Percentiles rank a stretch among this genome's conserved stretches.
These are phyloP conservation scores for Pseudopipra pipra DNA, from an alignment of 2,113 vertebrate genomes.

Conservation along the genomic window DNA sequence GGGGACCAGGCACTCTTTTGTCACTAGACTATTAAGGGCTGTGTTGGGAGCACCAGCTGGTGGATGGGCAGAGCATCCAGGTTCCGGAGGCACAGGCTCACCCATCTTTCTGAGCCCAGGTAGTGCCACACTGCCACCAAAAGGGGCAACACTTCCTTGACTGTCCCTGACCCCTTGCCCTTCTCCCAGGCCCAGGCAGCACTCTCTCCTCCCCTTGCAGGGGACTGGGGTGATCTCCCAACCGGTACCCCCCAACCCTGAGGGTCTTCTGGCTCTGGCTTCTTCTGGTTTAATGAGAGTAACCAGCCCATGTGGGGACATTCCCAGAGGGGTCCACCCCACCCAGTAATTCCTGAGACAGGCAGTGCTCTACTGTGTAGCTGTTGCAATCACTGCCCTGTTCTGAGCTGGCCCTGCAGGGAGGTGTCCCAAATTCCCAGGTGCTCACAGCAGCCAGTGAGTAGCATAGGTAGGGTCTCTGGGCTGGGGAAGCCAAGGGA, in stretches of 20 bases:
- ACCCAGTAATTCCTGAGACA: accelerated
- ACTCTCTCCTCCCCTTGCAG: neutral
- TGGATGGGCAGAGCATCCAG: neutral
- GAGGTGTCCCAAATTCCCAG: neutral
- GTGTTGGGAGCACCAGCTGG: neutral
- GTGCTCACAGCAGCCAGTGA: accelerated
- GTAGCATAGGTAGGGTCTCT: neutral
- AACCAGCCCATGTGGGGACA: neutral
- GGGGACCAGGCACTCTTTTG: neutral
- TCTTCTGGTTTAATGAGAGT: neutral
- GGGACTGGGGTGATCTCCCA: neutral
- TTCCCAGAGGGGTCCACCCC: neutral
- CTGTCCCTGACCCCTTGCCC: neutral
- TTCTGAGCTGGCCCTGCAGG: neutral
- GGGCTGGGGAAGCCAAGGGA: neutral
- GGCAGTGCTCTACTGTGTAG: accelerated
- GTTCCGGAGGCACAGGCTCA: accelerated
- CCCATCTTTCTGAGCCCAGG: neutral
- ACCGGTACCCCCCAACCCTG: neutral
- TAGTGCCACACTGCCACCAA: constrained; percentile 58
- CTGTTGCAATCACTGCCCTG: neutral
- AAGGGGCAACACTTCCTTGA: neutral
- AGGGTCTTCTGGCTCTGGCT: neutral
- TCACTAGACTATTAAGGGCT: neutral
- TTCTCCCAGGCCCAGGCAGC: neutral